These are phyloP conservation scores for Champsocephalus esox DNA, from an alignment of 2,797 vertebrate genomes.

Conservation along the genomic window DNA sequence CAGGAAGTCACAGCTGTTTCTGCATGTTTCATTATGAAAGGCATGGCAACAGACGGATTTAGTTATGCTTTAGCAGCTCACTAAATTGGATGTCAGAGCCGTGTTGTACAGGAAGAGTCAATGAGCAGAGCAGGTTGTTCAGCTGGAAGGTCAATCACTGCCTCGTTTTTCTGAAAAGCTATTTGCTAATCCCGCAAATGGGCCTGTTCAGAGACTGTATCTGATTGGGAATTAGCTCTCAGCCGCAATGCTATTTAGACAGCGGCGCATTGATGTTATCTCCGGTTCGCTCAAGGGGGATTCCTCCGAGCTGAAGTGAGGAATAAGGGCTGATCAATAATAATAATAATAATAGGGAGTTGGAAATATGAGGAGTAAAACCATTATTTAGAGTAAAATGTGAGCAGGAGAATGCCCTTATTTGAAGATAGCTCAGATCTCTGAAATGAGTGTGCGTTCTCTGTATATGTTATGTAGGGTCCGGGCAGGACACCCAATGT, in stretches of 20 bases:
- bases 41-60: neutral
- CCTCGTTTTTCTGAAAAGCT: constrained; percentile 52
- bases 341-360: too few relatives aligned
- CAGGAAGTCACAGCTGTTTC: constrained; percentile 12
- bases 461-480: too few relatives aligned
- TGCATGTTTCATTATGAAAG: constrained; percentile 22
- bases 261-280: constrained; percentile 46
- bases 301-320: constrained; percentile 30
- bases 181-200: constrained; percentile 64
- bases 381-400: too few relatives aligned
- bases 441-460: too few relatives aligned
- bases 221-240: constrained; percentile 47
- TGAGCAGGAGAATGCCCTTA: too few relatives aligned
- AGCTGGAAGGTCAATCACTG: constrained; percentile 59
- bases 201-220: constrained; percentile 44
- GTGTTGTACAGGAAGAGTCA: neutral
- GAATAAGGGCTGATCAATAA: constrained; percentile 10
- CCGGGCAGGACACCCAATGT: too few relatives aligned
- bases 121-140: constrained; percentile 23
- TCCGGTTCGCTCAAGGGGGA: constrained; percentile 46
- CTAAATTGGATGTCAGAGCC: constrained; percentile 11
- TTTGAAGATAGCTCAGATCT: too few relatives aligned
- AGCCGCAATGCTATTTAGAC: constrained; percentile 24
- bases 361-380: too few relatives aligned
- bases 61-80: constrained; percentile 7